A percentile compares a stretch with the other conserved stretches of the same genome.
Evolutionary conservation across 2,113 vertebrate genomes (phyloP).

Genomic region (Carassius gibelio): DNA sequence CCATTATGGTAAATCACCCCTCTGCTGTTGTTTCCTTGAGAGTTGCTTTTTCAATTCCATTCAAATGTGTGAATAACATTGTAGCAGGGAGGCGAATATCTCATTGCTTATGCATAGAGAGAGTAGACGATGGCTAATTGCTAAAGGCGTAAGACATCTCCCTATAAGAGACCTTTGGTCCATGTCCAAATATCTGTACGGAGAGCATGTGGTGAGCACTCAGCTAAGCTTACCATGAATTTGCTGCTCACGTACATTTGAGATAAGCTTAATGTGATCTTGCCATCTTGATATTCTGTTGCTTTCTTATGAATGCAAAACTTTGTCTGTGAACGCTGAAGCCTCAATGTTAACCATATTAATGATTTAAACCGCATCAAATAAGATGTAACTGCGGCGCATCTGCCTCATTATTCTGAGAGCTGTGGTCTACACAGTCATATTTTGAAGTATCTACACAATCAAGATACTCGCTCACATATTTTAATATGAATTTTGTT

Average conservation of each 20-base stretch:
- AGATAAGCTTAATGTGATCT: constrained; percentile 22
- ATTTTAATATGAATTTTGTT: background rate
- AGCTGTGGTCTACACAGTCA: background rate
- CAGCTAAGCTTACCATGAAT: constrained; percentile 4
- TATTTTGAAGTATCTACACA: background rate
- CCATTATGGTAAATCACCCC: constrained; percentile 43
- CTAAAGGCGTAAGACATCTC: constrained; percentile 30
- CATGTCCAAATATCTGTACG: constrained; percentile 10
- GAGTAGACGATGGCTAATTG: constrained; percentile 36
- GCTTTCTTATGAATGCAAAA: constrained; percentile 19
- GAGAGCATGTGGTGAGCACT: background rate
- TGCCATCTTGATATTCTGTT: constrained; percentile 31
- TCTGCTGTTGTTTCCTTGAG: constrained; percentile 39
- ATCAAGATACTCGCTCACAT: background rate
- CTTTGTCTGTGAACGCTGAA: constrained; percentile 2
- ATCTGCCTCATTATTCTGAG: constrained; percentile 16
- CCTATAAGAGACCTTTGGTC: constrained; percentile 9
- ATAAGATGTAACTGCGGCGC: background rate
- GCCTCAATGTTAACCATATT: background rate
- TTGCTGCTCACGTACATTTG: constrained; percentile 19
- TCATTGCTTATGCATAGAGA: constrained; percentile 21
- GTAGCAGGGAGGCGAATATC: constrained; percentile 14
- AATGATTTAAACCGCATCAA: background rate
- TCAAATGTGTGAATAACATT: constrained; percentile 38
- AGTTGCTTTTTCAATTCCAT: constrained; percentile 41